A percentile compares a stretch with the other conserved stretches of the same genome.
phyloP scores from a whole-genome alignment of 2,113 vertebrate genomes.

The Lasiurus borealis region DNA sequence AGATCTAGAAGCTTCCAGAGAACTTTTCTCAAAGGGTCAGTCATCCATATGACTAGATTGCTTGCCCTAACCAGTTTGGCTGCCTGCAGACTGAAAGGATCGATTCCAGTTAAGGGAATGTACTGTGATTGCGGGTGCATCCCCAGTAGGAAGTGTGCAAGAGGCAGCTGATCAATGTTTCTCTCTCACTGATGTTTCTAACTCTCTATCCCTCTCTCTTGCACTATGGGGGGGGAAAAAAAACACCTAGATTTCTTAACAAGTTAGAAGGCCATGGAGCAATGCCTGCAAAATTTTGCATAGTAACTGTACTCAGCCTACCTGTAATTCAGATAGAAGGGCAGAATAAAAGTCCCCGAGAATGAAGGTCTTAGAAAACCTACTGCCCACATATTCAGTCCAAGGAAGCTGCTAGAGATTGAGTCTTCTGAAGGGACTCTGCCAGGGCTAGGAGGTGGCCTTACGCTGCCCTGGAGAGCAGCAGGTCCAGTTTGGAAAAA shows the following conservation, averaged over 20 bases:
- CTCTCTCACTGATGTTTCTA: no score
- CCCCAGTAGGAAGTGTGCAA: no score
- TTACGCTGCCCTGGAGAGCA: no score
- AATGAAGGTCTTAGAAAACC: not conserved
- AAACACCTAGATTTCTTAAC: not conserved
- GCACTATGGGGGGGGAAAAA: no score
- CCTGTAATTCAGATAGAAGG: not conserved
- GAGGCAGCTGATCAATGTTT: no score
- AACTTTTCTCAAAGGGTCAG: not conserved
- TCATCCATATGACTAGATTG: not conserved
- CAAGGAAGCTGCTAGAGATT: not conserved
- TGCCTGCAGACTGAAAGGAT: no score
- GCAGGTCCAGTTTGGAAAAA: not conserved
- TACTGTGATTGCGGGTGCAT: no score
- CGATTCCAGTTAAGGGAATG: no score
- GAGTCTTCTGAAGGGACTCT: not conserved
- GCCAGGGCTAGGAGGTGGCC: no score
- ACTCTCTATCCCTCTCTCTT: no score
- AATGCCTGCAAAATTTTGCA: not conserved
- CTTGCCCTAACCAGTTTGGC: not conserved
- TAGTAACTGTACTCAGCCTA: not conserved
- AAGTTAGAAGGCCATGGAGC: not conserved
- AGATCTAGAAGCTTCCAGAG: not conserved
- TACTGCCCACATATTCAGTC: not conserved
- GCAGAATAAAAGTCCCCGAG: not conserved